These are phyloP conservation scores for Drosophila kuntzei DNA, from an alignment of 2,888 invertebrate species.

Conservation along the genomic window DNA sequence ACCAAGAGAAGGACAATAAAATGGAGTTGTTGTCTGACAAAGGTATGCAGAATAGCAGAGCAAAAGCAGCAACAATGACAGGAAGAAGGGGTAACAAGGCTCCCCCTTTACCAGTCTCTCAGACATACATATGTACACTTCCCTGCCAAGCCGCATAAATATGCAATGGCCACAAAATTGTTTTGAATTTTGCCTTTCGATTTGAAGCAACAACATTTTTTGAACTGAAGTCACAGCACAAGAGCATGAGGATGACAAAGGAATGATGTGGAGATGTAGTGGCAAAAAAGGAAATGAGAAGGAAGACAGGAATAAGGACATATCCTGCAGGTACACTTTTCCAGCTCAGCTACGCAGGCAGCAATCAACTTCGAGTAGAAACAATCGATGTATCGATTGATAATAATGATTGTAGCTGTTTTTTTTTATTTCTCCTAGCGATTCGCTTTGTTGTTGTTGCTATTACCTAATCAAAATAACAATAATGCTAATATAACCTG, in stretches of 20 bases:
- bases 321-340: constrained; percentile 40
- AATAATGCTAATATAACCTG: constrained; percentile 5
- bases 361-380: neutral
- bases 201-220: constrained; percentile 28
- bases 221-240: constrained; percentile 16
- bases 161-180: constrained; percentile 61
- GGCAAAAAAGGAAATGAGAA: neutral
- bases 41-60: constrained; percentile 27
- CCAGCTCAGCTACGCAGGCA: constrained; percentile 5
- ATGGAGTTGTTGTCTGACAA: constrained; percentile 37
- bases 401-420: constrained; percentile 43
- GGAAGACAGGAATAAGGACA: constrained; percentile 18
- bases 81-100: constrained; percentile 19
- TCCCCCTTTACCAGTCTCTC: neutral
- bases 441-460: constrained; percentile 1
- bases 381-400: constrained; percentile 73
- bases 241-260: neutral
- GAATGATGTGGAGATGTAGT: neutral
- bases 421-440: constrained; percentile 1
- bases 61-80: constrained; percentile 14
- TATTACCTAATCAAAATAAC: constrained; percentile 31
- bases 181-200: constrained; percentile 49
- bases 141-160: constrained; percentile 38
- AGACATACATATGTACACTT: no score
- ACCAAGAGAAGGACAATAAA: constrained; percentile 37